A percentile compares a stretch with the other conserved stretches of the same genome.
Conservation (phyloP, 1,140 invertebrate genomes). For the Cydia fagiglandana region DNA sequence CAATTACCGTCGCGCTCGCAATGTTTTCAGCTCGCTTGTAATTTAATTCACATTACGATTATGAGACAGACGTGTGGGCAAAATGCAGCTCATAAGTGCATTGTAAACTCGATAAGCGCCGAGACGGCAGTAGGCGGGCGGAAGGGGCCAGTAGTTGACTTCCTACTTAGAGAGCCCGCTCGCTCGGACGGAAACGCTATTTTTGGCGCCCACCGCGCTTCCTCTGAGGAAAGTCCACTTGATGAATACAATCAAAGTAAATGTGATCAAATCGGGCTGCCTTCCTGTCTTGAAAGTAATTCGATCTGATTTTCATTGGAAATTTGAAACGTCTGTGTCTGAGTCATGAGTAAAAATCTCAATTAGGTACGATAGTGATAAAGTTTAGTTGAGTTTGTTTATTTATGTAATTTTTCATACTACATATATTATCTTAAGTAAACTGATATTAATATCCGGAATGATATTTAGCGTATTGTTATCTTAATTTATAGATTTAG, state of each 20-base stretch:
- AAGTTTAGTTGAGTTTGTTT: no score
- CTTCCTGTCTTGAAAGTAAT: constrained; percentile 22
- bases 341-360: not conserved
- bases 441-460: no score
- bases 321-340: not conserved
- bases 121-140: constrained; percentile 72
- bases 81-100: constrained; percentile 69
- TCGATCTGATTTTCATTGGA: constrained; percentile 6
- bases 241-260: constrained; percentile 51
- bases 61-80: constrained; percentile 66
- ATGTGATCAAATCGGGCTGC: constrained; percentile 43
- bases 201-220: constrained; percentile 73
- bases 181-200: constrained; percentile 72
- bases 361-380: no score
- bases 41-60: constrained; percentile 69
- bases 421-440: no score
- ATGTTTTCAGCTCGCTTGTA: constrained; percentile 68
- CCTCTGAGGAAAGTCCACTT: constrained; percentile 72
- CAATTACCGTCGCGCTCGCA: constrained; percentile 42
- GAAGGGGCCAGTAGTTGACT: constrained; percentile 70
- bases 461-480: no score
- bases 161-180: constrained; percentile 72
- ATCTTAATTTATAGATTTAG: no score
- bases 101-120: constrained; percentile 73
- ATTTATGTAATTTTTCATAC: no score